These are phyloP conservation scores for Salpingus planirostris DNA, from an alignment of 2,888 invertebrate species.

Conservation along the genomic window DNA sequence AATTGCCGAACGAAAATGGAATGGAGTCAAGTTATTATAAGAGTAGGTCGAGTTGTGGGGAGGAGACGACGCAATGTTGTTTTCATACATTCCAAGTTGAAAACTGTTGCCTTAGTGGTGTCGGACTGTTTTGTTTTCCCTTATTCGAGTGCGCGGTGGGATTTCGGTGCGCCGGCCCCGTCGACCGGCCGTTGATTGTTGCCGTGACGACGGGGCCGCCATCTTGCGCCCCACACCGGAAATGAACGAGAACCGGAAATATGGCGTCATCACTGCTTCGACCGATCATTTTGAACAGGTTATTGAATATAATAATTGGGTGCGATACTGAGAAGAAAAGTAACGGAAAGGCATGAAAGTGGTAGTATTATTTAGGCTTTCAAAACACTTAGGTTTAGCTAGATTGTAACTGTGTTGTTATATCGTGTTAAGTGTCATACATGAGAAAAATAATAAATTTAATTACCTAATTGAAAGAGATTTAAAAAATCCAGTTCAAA, in stretches of 20 bases:
- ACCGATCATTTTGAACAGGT: too few relatives aligned
- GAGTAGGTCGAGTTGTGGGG: constrained; percentile 6
- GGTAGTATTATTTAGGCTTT: constrained; percentile 43
- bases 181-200: constrained; percentile 24
- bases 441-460: too few relatives aligned
- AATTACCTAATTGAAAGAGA: too few relatives aligned
- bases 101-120: constrained; percentile 43
- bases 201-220: constrained; percentile 17
- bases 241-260: too few relatives aligned
- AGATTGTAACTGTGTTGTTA: constrained; percentile 45
- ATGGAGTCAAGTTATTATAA: too few relatives aligned
- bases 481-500: constrained; percentile 14
- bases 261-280: too few relatives aligned
- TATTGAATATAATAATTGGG: constrained; percentile 8
- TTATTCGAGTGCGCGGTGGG: constrained; percentile 10
- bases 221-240: constrained; percentile 8
- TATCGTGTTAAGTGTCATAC: constrained; percentile 42
- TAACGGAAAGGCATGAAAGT: constrained; percentile 27
- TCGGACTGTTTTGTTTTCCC: too few relatives aligned
- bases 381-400: constrained; percentile 44
- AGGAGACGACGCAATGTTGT: constrained; percentile 38
- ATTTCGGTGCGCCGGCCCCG: constrained; percentile 17
- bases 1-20: too few relatives aligned
- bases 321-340: constrained; percentile 1
- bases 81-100: constrained; percentile 43